Evolutionary conservation across 2,797 vertebrate species (phyloP).

Genomic region (Cygnus olor): DNA sequence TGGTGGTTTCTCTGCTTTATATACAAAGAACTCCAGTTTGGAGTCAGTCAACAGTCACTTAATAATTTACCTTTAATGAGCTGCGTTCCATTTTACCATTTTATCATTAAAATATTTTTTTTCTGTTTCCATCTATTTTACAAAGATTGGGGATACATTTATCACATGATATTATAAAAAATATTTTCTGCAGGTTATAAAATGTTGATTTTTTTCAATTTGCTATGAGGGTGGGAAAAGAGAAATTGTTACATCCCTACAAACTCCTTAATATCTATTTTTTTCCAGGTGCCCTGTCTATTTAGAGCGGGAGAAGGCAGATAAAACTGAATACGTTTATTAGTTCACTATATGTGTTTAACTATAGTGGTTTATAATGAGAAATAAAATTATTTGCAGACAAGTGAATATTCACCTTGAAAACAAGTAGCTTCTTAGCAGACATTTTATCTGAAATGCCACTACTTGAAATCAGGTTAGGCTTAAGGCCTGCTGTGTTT

Average conservation of each 20-base stretch:
- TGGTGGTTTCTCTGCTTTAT: not conserved
- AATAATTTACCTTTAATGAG: constrained; percentile 20
- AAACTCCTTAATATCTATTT: not conserved
- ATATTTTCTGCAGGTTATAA: not conserved
- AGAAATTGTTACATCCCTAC: not conserved
- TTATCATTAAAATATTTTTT: constrained; percentile 24
- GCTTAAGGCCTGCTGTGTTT: not conserved
- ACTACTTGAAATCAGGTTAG: not conserved
- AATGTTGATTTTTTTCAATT: not conserved
- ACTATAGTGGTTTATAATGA: not conserved
- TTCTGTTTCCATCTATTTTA: not conserved
- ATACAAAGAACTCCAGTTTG: not conserved
- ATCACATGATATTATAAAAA: no score
- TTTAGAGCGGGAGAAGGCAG: not conserved
- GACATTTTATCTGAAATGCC: not conserved
- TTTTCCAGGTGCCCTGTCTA: not conserved
- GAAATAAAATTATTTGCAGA: not conserved
- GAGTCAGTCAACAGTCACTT: not conserved
- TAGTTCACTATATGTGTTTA: not conserved
- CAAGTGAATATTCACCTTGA: not conserved
- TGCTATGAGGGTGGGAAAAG: not conserved
- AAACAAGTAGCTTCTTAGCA: not conserved
- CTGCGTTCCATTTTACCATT: constrained; percentile 32
- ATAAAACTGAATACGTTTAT: not conserved
- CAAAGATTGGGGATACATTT: not conserved